Evolutionary conservation across 2,113 vertebrate genomes (phyloP).

Genomic region (Oryzias celebensis): DNA sequence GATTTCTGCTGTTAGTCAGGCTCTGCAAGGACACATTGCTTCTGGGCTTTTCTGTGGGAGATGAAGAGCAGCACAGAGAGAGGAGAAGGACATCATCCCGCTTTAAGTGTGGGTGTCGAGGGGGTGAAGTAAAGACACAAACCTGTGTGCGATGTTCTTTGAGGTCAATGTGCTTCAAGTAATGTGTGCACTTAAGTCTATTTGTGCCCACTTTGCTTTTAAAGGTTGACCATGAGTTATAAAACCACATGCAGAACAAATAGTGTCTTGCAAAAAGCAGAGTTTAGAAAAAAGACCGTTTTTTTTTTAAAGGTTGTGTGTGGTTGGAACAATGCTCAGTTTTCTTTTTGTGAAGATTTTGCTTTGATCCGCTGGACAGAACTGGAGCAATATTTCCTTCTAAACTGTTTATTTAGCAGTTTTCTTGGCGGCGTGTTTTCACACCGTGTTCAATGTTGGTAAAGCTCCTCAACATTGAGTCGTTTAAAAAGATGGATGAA

Average conservation of each 20-base stretch:
- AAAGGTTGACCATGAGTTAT: not conserved
- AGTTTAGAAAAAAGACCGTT: too few species aligned
- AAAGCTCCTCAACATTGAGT: not conserved
- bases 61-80: slow-evolving; percentile 11
- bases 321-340: too few species aligned
- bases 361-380: too few species aligned
- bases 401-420: too few species aligned
- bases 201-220: slow-evolving; percentile 9
- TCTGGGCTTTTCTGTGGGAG: slow-evolving; percentile 51
- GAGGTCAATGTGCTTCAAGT: not conserved
- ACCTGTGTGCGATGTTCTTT: slow-evolving; percentile 3
- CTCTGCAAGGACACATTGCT: slow-evolving; percentile 66
- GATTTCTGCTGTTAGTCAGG: slow-evolving; percentile 61
- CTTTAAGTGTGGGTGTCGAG: slow-evolving; percentile 34
- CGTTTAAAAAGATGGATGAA: slow-evolving; percentile 13
- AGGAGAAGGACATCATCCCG: slow-evolving; percentile 17
- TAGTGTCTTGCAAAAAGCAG: too few species aligned
- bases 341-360: too few species aligned
- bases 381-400: too few species aligned
- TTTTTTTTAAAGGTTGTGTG: too few species aligned
- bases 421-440: too few species aligned
- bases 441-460: too few species aligned
- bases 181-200: slow-evolving; percentile 2
- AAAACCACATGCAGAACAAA: not conserved
- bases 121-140: slow-evolving; percentile 18